Base-by-base conservation (phyloP, 2,797 vertebrate genomes). In the Manis pentadactyla region DNA sequence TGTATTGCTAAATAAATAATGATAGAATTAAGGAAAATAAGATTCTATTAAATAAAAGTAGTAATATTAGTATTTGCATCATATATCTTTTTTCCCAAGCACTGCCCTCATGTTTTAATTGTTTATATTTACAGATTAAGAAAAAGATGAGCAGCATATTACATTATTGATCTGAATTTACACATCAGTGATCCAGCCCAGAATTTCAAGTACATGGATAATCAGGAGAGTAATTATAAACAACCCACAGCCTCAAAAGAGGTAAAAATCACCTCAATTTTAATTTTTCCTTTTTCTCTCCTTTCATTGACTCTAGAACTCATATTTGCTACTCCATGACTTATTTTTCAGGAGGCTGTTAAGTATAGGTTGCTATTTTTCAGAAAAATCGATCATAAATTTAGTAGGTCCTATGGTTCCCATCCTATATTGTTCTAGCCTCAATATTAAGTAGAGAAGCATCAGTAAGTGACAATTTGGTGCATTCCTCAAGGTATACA, bases 1-100 rank as follows among this genome's bases (percentile, higher is more conserved):
- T 85, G 64, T 12, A 77, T 29, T 69, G 55, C 17, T 74, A 74
- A 90, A 83, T 81, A 89, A 59, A 69, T 83, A 57, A n/a, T 95
- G 55, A 71, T 69, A 93, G 37, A 93, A 93, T 82, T 90, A 86
- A 91, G 59, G 49, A 95, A 86, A 92, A 93, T n/a, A 73, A 75
- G 19, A 83, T 78, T 21, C 15, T 57, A 75, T 55, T 85, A 87
- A 90, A 84, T 59, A 59, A 93, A 92, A 87, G 46, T 78, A 84
- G 63, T 31, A 87, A 61, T 63, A 78, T 39, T 84, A 89, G 42
- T 53, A 93, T 91, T 93, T 93, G 39, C 46, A 59, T 27, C 92
- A 83, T 23, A 85, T 63, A 6, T 7, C 55, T 46, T 95, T 73
- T 23, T 15, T 42, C 23, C 57, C 29, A 57, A 87, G 42, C 46